Percentiles rank a stretch among this genome's conserved stretches.
Conservation (phyloP, 2,797 vertebrate species). For the Luscinia megarhynchos region DNA sequence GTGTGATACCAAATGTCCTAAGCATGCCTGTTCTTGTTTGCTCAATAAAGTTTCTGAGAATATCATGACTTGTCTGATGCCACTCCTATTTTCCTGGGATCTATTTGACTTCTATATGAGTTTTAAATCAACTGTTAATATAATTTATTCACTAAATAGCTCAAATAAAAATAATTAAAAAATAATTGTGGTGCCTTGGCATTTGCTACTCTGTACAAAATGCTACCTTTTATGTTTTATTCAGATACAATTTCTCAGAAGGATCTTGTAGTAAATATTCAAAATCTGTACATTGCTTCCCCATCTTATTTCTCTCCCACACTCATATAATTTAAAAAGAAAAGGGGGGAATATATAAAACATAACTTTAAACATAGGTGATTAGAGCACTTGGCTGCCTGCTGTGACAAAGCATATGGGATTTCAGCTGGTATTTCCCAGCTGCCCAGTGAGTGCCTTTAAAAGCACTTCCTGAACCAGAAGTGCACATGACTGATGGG, state of each 20-base stretch:
- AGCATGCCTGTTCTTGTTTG: neutral
- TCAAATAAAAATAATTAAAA: neutral
- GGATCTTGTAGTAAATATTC: neutral
- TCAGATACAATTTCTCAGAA: neutral
- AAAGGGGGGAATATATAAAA: rapidly evolving
- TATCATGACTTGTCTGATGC: neutral
- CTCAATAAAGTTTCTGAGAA: conserved; percentile 18
- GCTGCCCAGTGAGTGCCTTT: neutral
- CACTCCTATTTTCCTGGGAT: neutral
- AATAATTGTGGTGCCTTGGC: neutral
- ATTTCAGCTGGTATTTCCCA: neutral
- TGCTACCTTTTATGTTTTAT: neutral
- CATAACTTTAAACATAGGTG: neutral
- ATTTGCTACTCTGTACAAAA: neutral
- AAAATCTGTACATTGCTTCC: neutral
- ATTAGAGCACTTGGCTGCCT: neutral
- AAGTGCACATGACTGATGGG: neutral
- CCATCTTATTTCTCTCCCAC: neutral
- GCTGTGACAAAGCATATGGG: neutral
- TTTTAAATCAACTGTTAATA: neutral
- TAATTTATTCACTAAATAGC: neutral
- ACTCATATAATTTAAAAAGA: neutral
- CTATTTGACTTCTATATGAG: neutral
- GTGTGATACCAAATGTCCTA: neutral
- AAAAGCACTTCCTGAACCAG: neutral